These are phyloP conservation scores for Paramacrobiotus metropolitanus DNA, from an alignment of 1,140 invertebrate genomes.

Conservation along the genomic window DNA sequence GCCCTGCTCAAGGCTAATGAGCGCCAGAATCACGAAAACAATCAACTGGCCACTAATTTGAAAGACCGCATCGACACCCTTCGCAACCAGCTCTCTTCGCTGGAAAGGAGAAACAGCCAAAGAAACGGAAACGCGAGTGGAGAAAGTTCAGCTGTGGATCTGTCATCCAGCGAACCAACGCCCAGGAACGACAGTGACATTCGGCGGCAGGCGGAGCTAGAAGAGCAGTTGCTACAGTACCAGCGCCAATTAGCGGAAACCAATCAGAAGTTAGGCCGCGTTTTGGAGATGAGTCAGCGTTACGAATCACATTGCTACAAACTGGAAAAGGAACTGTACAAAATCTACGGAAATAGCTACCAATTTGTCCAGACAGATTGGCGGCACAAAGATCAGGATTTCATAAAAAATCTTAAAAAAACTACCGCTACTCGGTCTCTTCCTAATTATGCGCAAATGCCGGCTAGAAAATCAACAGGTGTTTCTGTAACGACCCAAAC, in stretches of 20 bases:
- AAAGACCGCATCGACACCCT: not conserved
- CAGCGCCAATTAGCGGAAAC: not conserved
- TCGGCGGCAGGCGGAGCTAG: no score
- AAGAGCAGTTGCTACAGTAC: no score
- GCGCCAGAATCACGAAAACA: not conserved
- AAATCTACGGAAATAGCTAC: constrained; percentile 1
- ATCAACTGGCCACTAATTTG: not conserved
- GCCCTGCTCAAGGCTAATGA: not conserved
- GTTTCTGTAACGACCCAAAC: not conserved
- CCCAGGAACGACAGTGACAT: no score
- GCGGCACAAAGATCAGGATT: not conserved
- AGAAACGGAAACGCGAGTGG: no score
- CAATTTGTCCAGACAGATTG: not conserved
- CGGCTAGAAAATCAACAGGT: not conserved
- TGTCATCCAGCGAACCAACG: no score
- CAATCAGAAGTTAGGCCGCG: not conserved
- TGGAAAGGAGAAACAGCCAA: not conserved
- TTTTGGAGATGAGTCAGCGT: not conserved
- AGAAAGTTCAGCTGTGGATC: no score
- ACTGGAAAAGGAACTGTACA: not conserved
- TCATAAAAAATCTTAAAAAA: not conserved
- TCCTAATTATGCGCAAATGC: not conserved
- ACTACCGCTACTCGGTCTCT: not conserved
- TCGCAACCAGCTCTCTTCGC: not conserved
- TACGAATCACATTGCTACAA: not conserved